These are phyloP conservation scores for Gasterosteus nipponicus DNA, from an alignment of 2,113 vertebrate species.

Conservation along the genomic window DNA sequence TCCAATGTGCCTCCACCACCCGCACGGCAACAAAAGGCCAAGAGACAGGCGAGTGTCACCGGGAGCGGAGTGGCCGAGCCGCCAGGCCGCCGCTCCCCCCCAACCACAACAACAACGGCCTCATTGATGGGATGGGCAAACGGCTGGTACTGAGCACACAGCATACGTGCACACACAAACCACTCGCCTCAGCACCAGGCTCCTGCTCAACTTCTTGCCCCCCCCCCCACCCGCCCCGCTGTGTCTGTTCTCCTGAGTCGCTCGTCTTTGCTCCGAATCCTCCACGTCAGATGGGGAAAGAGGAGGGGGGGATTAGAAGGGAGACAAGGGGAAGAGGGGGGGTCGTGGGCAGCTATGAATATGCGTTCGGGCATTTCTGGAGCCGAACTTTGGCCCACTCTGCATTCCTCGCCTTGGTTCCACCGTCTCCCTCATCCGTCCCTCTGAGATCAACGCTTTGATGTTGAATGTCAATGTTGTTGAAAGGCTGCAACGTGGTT, in stretches of 20 bases:
- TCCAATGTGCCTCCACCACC: constrained; percentile 57
- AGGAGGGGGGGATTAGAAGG: constrained; percentile 40
- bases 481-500: constrained; percentile 11
- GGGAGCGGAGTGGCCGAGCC: constrained; percentile 27
- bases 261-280: constrained; percentile 32
- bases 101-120: constrained; percentile 56
- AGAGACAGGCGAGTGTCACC: constrained; percentile 39
- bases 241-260: constrained; percentile 34
- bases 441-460: no score
- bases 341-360: constrained; percentile 79
- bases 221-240: constrained; percentile 30
- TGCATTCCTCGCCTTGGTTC: constrained; percentile 70
- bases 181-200: constrained; percentile 79
- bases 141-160: constrained; percentile 55
- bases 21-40: constrained; percentile 65
- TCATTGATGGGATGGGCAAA: constrained; percentile 73
- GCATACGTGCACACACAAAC: constrained; percentile 63
- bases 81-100: constrained; percentile 49
- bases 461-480: no score
- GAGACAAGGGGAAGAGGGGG: constrained; percentile 55
- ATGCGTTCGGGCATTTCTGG: constrained; percentile 76
- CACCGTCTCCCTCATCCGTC: constrained; percentile 1
- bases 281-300: constrained; percentile 25
- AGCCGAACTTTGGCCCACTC: constrained; percentile 75
- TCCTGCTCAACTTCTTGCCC: constrained; percentile 57